phyloP scores from a whole-genome alignment of 2,888 invertebrate species.

The Mimumesa dahlbomi region DNA sequence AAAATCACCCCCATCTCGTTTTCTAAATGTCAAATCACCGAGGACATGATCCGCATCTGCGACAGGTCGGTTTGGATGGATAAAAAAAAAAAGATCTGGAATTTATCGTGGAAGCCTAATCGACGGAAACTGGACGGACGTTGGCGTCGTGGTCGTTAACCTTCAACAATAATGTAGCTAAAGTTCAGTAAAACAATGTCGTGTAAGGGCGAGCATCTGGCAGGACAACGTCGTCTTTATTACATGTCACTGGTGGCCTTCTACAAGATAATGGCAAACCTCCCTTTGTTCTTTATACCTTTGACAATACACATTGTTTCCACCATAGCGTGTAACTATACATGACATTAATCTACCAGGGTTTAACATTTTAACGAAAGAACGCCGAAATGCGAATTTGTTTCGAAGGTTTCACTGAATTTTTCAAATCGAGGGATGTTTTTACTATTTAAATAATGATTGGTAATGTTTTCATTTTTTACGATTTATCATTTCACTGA shows the following conservation, averaged over 20 bases:
- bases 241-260: conserved; percentile 46
- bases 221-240: conserved; percentile 47
- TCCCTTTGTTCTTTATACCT: conserved; percentile 20
- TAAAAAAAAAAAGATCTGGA: conserved; percentile 2
- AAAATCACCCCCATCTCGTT: background rate
- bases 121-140: conserved; percentile 3
- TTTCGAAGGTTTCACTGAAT: too few relatives aligned
- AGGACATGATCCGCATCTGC: conserved; percentile 30
- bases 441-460: too few relatives aligned
- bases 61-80: background rate
- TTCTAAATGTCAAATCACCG: conserved; percentile 32
- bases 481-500: too few relatives aligned
- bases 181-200: conserved; percentile 40
- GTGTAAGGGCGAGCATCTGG: conserved; percentile 21
- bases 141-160: conserved; percentile 44
- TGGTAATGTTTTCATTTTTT: too few relatives aligned
- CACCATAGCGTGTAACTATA: background rate
- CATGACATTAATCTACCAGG: background rate
- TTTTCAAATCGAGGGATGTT: too few relatives aligned
- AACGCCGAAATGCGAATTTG: too few relatives aligned
- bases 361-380: background rate
- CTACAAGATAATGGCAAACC: conserved; percentile 16
- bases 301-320: conserved; percentile 5
- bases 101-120: conserved; percentile 38
- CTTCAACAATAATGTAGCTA: conserved; percentile 35